Evolutionary conservation across 2,888 invertebrate genomes (phyloP), one percentile per base, ranked within the genome.

Genomic region (Octonoba sinensis): DNA sequence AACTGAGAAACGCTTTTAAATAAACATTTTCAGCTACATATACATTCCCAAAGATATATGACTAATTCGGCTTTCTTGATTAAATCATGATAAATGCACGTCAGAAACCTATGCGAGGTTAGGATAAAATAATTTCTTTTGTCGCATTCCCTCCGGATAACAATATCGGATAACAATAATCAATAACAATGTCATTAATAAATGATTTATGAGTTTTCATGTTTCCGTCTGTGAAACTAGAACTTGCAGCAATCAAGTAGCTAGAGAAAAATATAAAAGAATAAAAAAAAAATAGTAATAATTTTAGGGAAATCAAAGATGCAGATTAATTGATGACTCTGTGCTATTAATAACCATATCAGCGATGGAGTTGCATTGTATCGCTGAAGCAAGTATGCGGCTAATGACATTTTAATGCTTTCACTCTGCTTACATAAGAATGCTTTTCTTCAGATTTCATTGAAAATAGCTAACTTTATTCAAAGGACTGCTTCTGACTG

Each of bases 321-420:
- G 57, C 20, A 24, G 13, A 57, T 57, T 57, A 57, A 57, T 57
- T 22, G n/a, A 57, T 57, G 22, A 20, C 57, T 57, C 18, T 57
- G 13, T 20, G 57, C 18, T 62, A 36, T 62, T 62, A 62, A 62
- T 62, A 62, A 36, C 36, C 36, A n/a, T 16, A 62, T 59, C 27
- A 27, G 20, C 36, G 20, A 67, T 57, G 51, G 27, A 59, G 27
- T 47, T 75, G 59, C 24, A 4, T 24, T 62, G 62, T 62, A 36
- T 36, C 36, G 27, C 15, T 24, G 20, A 24, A 22, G 15, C 54
- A 16, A 36, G n/a, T 24, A 27, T 47, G 44, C 22, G 57, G 57
- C 65, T 75, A 75, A 75, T 67, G 75, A 59, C 49, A 75, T 67
- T 75, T 75, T 75, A 75, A 75, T 75, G 75, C 49, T 36, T 62